Evolutionary conservation across 1,140 invertebrate species (phyloP), one percentile per base, ranked within the genome.

Genomic region (Drosophila repletoides): DNA sequence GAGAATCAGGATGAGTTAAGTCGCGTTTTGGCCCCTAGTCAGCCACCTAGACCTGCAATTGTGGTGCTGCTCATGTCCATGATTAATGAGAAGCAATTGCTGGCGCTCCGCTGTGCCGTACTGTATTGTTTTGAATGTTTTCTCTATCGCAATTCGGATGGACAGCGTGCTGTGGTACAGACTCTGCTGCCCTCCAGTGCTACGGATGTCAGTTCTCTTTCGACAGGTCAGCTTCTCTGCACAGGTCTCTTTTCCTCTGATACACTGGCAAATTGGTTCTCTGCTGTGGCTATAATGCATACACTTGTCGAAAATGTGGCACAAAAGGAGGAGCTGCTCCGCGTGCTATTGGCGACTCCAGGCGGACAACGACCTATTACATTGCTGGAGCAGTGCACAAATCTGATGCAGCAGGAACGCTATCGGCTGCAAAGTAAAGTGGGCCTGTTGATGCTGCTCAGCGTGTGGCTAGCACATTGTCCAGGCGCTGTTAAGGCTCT

Each of bases 81-180:
- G 97, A 97, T 99, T 1, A 99, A 99, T 91, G 98, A 99, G 83
- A 99, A 98, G 89, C 98, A 99, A 90, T 95, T 97, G 7, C 96
- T 99, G 89, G 91, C 93, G 5, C 90, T 99, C 46, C 93, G 98
- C 48, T 98, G 97, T 91, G 95, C 98, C 0, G 97, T 99, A 5
- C 93, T 99, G 0, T 99, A 99, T 90, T 99, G 97, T 89, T 99
- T 99, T 90, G 94, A 99, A 91, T 99, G 96, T 90, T 99, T 96
- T 89, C 91, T 99, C 0, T 98, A 96, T 88, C 97, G 96, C 91
- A 99, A 99, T 91, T 95, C 97, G 84, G 92, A 94, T n/a, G 95
- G 95, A 7, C 97, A 98, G 91, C 93, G 93, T 5, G 94, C 95
- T 76, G 93, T 99, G 15, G 95, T 99, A 0, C 95, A 98, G 88